phyloP scores from a whole-genome alignment of 2,113 vertebrate species.

The Coptodon rendalli region DNA sequence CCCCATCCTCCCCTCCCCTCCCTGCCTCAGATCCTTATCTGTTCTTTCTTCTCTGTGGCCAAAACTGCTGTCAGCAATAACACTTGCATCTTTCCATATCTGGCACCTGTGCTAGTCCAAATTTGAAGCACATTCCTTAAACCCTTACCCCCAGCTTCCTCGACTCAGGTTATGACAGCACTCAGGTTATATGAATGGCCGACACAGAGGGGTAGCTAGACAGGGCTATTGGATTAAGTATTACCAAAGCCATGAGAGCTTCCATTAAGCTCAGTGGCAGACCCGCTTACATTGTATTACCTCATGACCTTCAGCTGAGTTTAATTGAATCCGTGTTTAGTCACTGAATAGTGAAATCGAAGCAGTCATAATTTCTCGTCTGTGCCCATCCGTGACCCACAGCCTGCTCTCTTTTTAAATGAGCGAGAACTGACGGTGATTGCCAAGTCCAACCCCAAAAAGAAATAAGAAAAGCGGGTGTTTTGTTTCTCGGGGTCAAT shows the following conservation, averaged over 20 bases:
- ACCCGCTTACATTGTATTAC: slow-evolving; percentile 38
- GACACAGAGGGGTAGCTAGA: neutral
- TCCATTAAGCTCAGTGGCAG: slow-evolving; percentile 29
- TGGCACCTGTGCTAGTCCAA: neutral
- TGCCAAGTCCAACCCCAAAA: slow-evolving; percentile 16
- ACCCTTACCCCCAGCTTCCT: neutral
- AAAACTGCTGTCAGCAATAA: neutral
- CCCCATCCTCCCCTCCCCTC: neutral
- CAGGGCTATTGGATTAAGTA: slow-evolving; percentile 37
- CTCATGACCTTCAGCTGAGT: slow-evolving; percentile 50
- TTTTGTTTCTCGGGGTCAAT: slow-evolving; percentile 9
- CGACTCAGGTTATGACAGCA: neutral
- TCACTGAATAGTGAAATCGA: slow-evolving; percentile 43
- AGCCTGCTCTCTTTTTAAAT: neutral
- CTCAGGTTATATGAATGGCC: neutral
- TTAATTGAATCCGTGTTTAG: slow-evolving; percentile 56
- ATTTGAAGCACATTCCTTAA: neutral
- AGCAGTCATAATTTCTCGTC: slow-evolving; percentile 30
- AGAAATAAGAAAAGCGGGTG: slow-evolving; percentile 44
- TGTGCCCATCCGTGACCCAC: slow-evolving; percentile 22
- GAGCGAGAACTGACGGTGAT: neutral
- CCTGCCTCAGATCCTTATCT: slow-evolving; percentile 27
- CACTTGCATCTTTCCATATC: neutral
- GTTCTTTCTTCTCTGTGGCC: neutral
- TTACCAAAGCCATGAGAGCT: slow-evolving; percentile 36